phyloP scores from a whole-genome alignment of 2,888 invertebrate genomes.

The Harpalus rubripes region DNA sequence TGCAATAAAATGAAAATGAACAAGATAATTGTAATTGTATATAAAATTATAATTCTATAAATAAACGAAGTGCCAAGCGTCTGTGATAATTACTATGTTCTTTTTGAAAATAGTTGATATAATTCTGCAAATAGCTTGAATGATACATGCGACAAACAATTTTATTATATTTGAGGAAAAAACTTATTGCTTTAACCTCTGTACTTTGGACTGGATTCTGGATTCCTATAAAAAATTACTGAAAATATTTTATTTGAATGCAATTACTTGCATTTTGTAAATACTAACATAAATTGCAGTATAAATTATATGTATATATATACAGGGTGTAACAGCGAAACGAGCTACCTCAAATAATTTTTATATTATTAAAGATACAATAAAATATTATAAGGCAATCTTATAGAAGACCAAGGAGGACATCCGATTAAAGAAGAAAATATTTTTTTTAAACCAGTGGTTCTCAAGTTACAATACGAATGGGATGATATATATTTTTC shows the following conservation, averaged over 20 bases:
- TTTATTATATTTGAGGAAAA: neutral
- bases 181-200: neutral
- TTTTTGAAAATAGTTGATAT: slow-evolving; percentile 2
- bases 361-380: too few species aligned
- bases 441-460: too few species aligned
- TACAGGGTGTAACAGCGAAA: too few species aligned
- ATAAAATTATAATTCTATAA: neutral
- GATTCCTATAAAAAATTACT: neutral
- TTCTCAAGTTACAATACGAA: too few species aligned
- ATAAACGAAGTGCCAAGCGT: neutral
- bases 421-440: too few species aligned
- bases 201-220: neutral
- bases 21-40: neutral
- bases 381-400: too few species aligned
- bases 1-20: neutral
- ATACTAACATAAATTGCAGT: neutral
- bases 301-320: too few species aligned
- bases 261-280: neutral
- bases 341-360: too few species aligned
- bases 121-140: neutral
- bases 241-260: neutral
- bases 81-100: neutral
- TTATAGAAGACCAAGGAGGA: too few species aligned
- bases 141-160: neutral
- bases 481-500: too few species aligned